phyloP scores from a whole-genome alignment of 2,888 invertebrate genomes.

The Idaea dimidiata region DNA sequence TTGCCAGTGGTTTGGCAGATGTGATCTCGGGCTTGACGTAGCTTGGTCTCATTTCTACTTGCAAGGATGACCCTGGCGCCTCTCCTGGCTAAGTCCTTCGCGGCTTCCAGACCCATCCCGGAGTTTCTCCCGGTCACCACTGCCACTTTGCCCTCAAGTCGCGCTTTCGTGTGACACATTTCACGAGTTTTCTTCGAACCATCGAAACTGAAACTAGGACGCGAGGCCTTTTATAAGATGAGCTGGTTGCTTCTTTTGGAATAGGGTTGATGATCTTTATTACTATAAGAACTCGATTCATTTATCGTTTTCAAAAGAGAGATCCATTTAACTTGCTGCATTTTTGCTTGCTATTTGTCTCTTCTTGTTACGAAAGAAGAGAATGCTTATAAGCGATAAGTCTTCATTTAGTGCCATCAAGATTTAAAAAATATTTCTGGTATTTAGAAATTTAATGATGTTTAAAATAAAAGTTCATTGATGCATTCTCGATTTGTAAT shows the following conservation, averaged over 20 bases:
- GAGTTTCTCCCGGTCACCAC: conserved; percentile 90
- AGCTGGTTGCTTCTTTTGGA: background rate
- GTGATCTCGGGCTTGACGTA: conserved; percentile 84
- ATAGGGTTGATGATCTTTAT: background rate
- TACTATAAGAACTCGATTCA: background rate
- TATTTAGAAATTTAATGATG: too few relatives aligned
- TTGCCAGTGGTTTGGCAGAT: conserved; percentile 86
- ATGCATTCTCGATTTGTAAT: too few relatives aligned
- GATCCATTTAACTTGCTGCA: too few relatives aligned
- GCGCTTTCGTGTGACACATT: conserved; percentile 33
- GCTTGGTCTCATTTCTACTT: conserved; percentile 78
- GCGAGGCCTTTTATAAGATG: background rate
- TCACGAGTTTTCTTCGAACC: background rate
- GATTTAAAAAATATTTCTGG: too few relatives aligned
- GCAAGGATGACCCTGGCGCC: conserved; percentile 87
- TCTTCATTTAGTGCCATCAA: too few relatives aligned
- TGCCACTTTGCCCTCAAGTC: conserved; percentile 78
- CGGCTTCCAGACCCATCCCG: conserved; percentile 90
- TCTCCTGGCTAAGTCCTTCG: conserved; percentile 83
- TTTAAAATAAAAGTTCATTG: too few relatives aligned
- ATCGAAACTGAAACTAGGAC: background rate
- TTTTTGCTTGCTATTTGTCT: too few relatives aligned
- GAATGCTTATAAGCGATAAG: too few relatives aligned
- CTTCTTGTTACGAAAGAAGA: too few relatives aligned
- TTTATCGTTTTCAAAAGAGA: background rate